Evolutionary conservation across 2,888 invertebrate genomes (phyloP).

Genomic region (Listrodromus nycthemerus): DNA sequence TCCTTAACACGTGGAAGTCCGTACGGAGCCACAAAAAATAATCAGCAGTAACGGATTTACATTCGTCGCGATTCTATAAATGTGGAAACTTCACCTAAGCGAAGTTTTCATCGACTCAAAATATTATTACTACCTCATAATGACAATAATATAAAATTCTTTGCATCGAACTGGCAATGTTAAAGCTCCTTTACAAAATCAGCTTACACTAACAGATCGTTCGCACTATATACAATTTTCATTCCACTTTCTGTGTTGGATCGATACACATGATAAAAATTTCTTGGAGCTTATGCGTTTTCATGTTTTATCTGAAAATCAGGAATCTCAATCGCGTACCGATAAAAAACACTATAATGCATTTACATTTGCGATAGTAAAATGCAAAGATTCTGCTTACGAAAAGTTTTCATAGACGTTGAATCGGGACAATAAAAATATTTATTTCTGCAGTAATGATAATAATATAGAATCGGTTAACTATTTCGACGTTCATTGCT

Average conservation of each 20-base stretch:
- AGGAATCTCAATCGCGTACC: neutral
- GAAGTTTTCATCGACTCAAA: too few species aligned
- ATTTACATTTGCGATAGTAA: too few species aligned
- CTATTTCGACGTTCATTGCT: neutral
- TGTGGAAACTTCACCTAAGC: too few species aligned
- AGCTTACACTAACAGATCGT: too few species aligned
- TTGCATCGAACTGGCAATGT: too few species aligned
- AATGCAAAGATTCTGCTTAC: too few species aligned
- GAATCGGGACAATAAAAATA: conserved; percentile 1
- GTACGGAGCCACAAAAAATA: neutral
- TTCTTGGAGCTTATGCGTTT: neutral
- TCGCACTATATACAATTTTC: neutral
- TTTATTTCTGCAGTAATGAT: conserved; percentile 10
- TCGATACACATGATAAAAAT: conserved; percentile 14
- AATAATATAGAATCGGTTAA: neutral
- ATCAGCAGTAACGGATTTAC: too few species aligned
- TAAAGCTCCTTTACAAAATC: too few species aligned
- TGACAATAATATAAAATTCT: too few species aligned
- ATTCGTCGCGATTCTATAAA: too few species aligned
- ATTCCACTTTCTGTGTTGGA: conserved; percentile 15
- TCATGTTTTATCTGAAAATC: neutral
- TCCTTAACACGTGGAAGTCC: neutral
- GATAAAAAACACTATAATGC: too few species aligned
- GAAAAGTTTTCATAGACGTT: neutral
- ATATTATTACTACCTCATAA: too few species aligned